Base-by-base conservation (phyloP, 2,797 vertebrate species). In the Sternotherus odoratus region DNA sequence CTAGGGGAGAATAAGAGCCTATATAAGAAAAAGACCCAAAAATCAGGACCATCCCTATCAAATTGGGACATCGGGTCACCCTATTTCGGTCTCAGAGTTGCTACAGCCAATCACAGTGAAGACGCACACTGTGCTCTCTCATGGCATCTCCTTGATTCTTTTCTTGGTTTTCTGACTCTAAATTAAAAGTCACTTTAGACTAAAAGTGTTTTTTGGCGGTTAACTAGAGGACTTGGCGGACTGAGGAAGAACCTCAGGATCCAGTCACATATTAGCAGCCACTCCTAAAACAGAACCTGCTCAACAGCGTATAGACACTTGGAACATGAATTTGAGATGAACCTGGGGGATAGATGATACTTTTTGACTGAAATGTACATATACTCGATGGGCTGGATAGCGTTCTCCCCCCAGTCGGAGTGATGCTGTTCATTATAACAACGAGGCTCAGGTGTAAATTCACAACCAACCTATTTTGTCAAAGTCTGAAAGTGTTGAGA, bases 401-500 rank as follows among this genome's bases (percentile, higher is more conserved):
- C 82, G 88, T 75, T 56, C 60, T 3, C 0, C 82, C 77, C 43
- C 36, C 0, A 1, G 50, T 12, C 57, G 56, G 87, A 50, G 4
- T 0, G 1, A 78, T 46, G 93, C 92, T 78, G 86, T 43, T 92
- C 77, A 17, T 12, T 69, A 72, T 46, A 75, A 48, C 49, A 8
- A 10, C 5, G 46, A 36, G 48, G 23, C 85, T 3, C 19, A 4
- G 0, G 6, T 9, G 10, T 53, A 74, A 83, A 87, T 11, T 74
- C 81, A 56, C 74, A 78, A 50, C 54, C 51, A 17, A 33, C 48
- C 82, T 93, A 77, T 89, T 89, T 66, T 91, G 92, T 36, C 90
- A 91, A 92, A 95, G 91, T 33, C 79, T 24, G n/a, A 49, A 2
- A 74, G 86, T 86, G 88, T 88, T 87, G 89, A 80, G 92, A 92